These are phyloP conservation scores for Epinephelus moara DNA, from an alignment of 2,113 vertebrate species.

Conservation along the genomic window DNA sequence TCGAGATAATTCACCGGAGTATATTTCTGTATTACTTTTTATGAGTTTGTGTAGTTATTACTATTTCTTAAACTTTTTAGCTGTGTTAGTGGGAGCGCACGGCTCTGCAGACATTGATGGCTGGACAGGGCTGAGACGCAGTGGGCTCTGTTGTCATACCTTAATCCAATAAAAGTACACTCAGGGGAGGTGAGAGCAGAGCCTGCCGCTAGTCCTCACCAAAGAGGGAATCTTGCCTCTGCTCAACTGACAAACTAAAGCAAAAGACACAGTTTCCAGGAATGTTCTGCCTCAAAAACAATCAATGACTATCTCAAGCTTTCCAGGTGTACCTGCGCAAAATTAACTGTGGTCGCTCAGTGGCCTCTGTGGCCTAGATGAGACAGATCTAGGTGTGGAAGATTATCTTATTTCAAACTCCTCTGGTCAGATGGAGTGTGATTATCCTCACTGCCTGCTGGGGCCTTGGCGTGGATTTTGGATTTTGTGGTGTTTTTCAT, in stretches of 20 bases:
- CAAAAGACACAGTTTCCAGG: constrained; percentile 24
- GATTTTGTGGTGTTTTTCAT: background rate
- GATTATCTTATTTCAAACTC: background rate
- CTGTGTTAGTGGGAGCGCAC: background rate
- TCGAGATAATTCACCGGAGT: constrained; percentile 2
- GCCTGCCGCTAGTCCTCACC: background rate
- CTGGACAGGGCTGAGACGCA: background rate
- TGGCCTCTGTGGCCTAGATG: background rate
- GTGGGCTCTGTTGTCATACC: background rate
- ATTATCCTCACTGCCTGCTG: background rate
- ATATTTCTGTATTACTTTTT: background rate
- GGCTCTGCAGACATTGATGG: background rate
- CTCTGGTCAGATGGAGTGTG: background rate
- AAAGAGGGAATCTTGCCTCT: background rate
- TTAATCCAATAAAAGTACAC: constrained; percentile 35
- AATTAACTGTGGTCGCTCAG: constrained; percentile 3
- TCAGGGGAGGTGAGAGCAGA: constrained; percentile 21
- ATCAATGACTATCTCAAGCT: background rate
- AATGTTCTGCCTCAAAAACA: constrained; percentile 11
- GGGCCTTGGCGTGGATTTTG: background rate
- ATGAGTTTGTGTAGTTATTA: constrained; percentile 1
- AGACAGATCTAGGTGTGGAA: background rate
- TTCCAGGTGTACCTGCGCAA: background rate
- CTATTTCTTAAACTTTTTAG: constrained; percentile 11
- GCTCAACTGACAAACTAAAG: constrained; percentile 14